Base-by-base conservation (phyloP, 2,888 invertebrate species). In the Macrostomum cliftonense region DNA sequence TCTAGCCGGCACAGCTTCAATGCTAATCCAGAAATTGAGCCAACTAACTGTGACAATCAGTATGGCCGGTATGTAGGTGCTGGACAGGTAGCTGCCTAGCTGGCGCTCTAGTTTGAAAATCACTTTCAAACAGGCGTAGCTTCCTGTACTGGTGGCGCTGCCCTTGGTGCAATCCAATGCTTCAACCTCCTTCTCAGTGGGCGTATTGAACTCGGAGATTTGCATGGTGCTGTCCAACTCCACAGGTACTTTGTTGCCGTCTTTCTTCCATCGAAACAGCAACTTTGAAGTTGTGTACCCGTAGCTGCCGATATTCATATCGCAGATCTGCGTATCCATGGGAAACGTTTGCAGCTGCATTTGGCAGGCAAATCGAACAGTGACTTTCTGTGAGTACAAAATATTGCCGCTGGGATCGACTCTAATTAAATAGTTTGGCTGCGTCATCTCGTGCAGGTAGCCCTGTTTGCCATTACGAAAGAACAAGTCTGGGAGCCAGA, bases 401-500 rank as follows among this genome's bases (percentile, higher is more conserved):
- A 52, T 45, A 17, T 37, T 40, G 2, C 52, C 52, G 17, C 46
- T 37, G 12, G 51, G 40, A 16, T 39, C 39, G 9, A 52, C 39
- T 21, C 52, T 38, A 17, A 52, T 17, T 5, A 52, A 42, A 51
- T 39, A 45, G 28, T 52, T 52, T 4, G 52, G 52, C 51, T 46
- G 44, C 20, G 52, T 52, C 52, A 52, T 52, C 38, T 52, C 37
- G 40, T 52, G 43, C 39, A 52, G 21, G 21, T 42, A 52, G 20
- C 52, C 52, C 40, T 52, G 17, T 16, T 52, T 52, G 16, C 52
- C 52, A 37, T 52, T 52, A 7, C 52, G 20, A 16, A 52, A 52
- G 38, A 52, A 52, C 36, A 52, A 19, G 37, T 52, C 52, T 9
- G 52, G 52, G 28, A 52, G n/a, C 52, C 52, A 52, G n/a, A 52